phyloP scores from a whole-genome alignment of 2,113 vertebrate species.

The Pachycephala philippinensis region DNA sequence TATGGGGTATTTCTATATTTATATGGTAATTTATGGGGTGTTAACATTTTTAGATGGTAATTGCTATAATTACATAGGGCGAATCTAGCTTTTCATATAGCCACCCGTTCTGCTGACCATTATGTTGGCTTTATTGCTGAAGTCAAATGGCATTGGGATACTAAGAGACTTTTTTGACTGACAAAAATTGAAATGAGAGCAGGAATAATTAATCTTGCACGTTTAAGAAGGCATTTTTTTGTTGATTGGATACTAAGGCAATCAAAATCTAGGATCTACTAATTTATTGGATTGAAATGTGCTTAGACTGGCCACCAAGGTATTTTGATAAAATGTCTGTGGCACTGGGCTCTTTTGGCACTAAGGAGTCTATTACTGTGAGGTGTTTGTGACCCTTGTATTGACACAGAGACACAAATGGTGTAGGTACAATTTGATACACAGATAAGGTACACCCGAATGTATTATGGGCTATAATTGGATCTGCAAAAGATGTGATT shows the following conservation, averaged over 20 bases:
- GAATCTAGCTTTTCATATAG: neutral
- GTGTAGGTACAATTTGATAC: neutral
- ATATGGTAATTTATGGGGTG: neutral
- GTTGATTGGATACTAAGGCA: neutral
- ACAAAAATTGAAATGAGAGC: neutral
- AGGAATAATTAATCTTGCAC: neutral
- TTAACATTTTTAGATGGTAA: neutral
- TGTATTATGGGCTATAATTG: neutral
- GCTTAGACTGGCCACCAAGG: neutral
- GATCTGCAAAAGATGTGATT: neutral
- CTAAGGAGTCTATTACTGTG: neutral
- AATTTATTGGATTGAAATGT: neutral
- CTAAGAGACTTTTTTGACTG: rapidly evolving
- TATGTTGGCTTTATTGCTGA: neutral
- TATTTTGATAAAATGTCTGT: neutral
- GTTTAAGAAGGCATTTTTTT: neutral
- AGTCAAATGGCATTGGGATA: neutral
- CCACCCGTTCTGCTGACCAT: neutral
- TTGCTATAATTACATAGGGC: neutral
- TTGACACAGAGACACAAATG: neutral
- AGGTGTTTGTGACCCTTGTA: neutral
- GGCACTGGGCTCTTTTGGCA: neutral
- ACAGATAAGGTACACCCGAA: neutral
- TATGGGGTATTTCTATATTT: rapidly evolving
- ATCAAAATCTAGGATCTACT: neutral